Evolutionary conservation across 2,113 vertebrate genomes (phyloP), one percentile per base, ranked within the genome.

Genomic region (Misgurnus mizolepis): DNA sequence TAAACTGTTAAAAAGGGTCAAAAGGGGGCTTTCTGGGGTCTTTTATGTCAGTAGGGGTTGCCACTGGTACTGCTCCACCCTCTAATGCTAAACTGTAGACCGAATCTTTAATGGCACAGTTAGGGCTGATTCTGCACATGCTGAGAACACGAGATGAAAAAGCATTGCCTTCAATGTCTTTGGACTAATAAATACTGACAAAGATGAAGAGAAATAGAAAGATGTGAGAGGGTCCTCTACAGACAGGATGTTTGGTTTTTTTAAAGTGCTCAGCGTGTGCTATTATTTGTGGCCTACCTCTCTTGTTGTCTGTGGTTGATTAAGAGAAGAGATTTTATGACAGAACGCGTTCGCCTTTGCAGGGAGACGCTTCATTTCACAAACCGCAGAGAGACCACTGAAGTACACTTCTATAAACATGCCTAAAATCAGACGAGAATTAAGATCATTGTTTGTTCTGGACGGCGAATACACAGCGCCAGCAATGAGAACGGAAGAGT

Each of bases 381-480:
- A 76, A 76, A 76, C 74, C 74, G 17, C 74, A 66, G 61, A 76
- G 62, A 76, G 74, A 76, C 74, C 74, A 55, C 75, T 66, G 47
- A 17, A 66, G 75, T 66, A 55, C 75, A 34, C 15, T 77, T 77
- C 49, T 66, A 66, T 53, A 77, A 77, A 66, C 75, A 77, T 77
- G 62, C 75, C 60, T 61, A 64, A 75, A 75, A 49, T 45, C 73
- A 75, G 73, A 22, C 47, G 75, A 77, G 75, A 47, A 77, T 77
- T 66, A 76, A 55, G 75, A 77, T 77, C 62, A n/a, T 40, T 77
- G 75, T 77, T 77, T 67, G 61, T 66, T 45, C 75, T 77, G 75
- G 75, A 77, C 45, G 14, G 60, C 43, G 7, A 75, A 61, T 64
- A 62, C 41, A 62, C 7, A 5, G 41, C 8, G 73, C 12, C 58